Conservation (phyloP, 1,140 invertebrate genomes). For the Aculops lycopersici region DNA sequence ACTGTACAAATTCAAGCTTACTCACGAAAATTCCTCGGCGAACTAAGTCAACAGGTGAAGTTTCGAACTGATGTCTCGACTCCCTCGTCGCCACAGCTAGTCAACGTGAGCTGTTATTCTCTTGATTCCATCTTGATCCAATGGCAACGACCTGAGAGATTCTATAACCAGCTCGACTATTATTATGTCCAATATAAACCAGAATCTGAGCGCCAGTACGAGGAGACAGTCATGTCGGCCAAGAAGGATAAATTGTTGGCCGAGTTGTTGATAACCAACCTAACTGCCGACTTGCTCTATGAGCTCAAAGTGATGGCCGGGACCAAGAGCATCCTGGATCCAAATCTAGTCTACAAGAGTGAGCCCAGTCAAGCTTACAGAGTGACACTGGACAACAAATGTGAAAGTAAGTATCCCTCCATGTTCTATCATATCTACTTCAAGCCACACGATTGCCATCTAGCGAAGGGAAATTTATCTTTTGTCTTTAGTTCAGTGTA, state of each 20-base stretch:
- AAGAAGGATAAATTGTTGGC: constrained; percentile 13
- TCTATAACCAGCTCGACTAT: constrained; percentile 31
- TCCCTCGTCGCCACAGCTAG: constrained; percentile 37
- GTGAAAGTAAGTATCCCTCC: constrained; percentile 14
- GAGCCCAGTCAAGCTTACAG: constrained; percentile 26
- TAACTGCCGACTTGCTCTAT: constrained; percentile 36
- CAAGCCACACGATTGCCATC: too few relatives aligned
- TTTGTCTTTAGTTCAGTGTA: too few relatives aligned
- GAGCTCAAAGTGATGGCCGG: constrained; percentile 35
- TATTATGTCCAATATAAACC: constrained; percentile 36
- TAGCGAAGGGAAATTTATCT: too few relatives aligned
- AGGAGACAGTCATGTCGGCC: constrained; percentile 26
- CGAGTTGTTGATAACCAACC: constrained; percentile 33
- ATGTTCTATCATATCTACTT: constrained; percentile 5
- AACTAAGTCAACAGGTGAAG: constrained; percentile 31
- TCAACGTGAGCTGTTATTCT: constrained; percentile 43
- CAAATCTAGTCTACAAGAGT: constrained; percentile 25
- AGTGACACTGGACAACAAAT: constrained; percentile 29
- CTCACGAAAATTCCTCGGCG: constrained; percentile 33
- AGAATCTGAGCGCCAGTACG: constrained; percentile 23
- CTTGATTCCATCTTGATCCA: constrained; percentile 39
- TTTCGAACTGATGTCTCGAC: constrained; percentile 37
- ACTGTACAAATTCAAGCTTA: constrained; percentile 50
- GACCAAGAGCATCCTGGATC: constrained; percentile 29
- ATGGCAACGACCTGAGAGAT: constrained; percentile 37